phyloP scores from a whole-genome alignment of 2,797 vertebrate species.

The Synanceia verrucosa region DNA sequence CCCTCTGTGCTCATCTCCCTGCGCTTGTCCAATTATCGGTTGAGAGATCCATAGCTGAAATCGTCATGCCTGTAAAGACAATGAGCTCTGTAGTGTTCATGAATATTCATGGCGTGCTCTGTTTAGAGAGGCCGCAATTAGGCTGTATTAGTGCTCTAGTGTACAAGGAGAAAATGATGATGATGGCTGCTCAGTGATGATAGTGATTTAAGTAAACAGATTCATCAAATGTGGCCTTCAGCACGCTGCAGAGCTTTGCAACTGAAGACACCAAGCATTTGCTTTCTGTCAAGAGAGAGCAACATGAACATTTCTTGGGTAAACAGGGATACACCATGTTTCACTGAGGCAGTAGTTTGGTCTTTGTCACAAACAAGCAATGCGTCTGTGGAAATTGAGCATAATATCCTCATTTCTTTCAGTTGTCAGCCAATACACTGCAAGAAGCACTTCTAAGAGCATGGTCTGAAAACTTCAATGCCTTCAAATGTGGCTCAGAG shows the following conservation, averaged over 20 bases:
- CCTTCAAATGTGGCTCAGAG: conserved; percentile 5
- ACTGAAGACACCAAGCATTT: neutral
- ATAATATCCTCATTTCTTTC: no score
- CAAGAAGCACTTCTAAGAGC: neutral
- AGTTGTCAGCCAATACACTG: neutral
- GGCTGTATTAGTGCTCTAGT: conserved; percentile 58
- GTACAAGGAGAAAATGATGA: conserved; percentile 61
- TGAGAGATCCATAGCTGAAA: conserved; percentile 53
- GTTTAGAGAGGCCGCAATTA: conserved; percentile 69
- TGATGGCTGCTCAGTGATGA: conserved; percentile 67
- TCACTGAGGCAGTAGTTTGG: neutral
- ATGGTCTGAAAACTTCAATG: neutral
- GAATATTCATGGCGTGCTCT: conserved; percentile 66
- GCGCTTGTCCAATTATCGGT: conserved; percentile 58
- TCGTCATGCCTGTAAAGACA: conserved; percentile 44
- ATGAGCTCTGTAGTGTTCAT: conserved; percentile 45
- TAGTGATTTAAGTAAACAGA: conserved; percentile 76
- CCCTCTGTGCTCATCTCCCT: conserved; percentile 5
- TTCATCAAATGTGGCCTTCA: conserved; percentile 52
- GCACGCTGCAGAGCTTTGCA: neutral
- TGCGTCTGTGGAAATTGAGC: neutral
- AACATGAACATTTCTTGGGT: neutral
- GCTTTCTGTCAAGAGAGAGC: conserved; percentile 2
- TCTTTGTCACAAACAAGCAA: conserved; percentile 3
- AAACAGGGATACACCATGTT: neutral